These are phyloP conservation scores for Okapia johnstoni DNA, from an alignment of 2,113 vertebrate species.

Conservation along the genomic window DNA sequence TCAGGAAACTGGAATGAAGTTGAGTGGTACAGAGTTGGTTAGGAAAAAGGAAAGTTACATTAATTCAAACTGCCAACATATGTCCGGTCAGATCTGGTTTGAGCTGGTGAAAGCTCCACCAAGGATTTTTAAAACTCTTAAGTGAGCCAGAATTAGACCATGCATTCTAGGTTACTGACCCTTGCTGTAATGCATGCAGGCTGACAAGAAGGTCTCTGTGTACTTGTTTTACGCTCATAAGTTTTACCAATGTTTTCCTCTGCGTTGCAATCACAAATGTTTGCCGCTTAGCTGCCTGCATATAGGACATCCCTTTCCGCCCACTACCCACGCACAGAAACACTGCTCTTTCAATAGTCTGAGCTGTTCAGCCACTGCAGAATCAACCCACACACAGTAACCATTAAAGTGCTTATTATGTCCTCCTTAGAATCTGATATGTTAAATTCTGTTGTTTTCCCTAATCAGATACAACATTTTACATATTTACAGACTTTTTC, in stretches of 20 bases:
- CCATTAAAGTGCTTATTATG: constrained; percentile 36
- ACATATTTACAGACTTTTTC: constrained; percentile 34
- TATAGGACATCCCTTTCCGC: constrained; percentile 20
- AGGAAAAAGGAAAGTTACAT: not conserved
- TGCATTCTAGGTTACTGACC: not conserved
- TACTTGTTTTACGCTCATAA: not conserved
- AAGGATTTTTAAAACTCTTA: not conserved
- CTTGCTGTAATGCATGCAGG: not conserved
- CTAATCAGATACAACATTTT: constrained; percentile 29
- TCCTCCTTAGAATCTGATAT: constrained; percentile 9
- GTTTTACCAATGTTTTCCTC: not conserved
- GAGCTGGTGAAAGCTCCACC: not conserved
- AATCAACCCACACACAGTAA: constrained; percentile 41
- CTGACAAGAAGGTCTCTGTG: not conserved
- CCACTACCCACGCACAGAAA: not conserved
- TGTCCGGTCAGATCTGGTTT: not conserved
- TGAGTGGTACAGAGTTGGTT: not conserved
- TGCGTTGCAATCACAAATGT: not conserved
- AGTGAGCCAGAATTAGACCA: not conserved
- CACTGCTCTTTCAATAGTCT: constrained; percentile 34
- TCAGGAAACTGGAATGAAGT: not conserved
- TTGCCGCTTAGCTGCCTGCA: constrained; percentile 21
- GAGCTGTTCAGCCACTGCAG: constrained; percentile 8
- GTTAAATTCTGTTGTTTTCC: constrained; percentile 39
- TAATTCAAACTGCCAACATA: not conserved